Evolutionary conservation across 2,113 vertebrate species (phyloP), one percentile per base, ranked within the genome.

Genomic region (Ornithorhynchus anatinus): DNA sequence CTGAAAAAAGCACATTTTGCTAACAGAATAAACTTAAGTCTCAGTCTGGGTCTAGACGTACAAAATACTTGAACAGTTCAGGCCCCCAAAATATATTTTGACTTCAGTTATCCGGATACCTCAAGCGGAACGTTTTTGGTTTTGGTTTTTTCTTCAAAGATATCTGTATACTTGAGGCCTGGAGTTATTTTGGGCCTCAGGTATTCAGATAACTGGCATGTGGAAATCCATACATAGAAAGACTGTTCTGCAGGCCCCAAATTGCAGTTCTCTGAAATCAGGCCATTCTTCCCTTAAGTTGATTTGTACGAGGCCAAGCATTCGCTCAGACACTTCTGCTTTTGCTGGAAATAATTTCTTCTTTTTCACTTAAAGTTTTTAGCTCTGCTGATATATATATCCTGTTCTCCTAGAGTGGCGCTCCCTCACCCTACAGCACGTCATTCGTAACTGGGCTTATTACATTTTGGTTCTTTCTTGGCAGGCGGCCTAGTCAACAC

Each of bases 241-340:
- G 35, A 5, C 20, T 10, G 2, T 9, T 48, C 25, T 7, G 0
- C 29, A 3, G 6, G 20, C 14, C 12, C 14, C 48, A 3, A 1
- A 11, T 6, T 8, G 0, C 2, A 9, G 6, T 23, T 17, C 22
- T 44, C 9, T 1, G 14, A 29, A 27, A 13, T 39, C 35, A 25
- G 3, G 2, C 14, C 2, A 12, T 54, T 36, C 42, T 1, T 0
- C 2, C 1, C n/a, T 29, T 7, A 1, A 6, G 32, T 9, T 12
- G 22, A 5, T 39, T 13, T 1, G 5, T 3, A 5, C 12, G 1
- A 32, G 48, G 5, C 50, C 25, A 5, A 37, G 43, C 22, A 25
- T 37, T 50, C 2, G 16, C 11, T 19, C 10, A 6, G 10, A 16
- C 9, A n/a, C 6, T 10, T 32, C 23, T 62, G 22, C 54, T 32